Conservation (phyloP, 2,113 vertebrate species). For the Cromileptes altivelis region DNA sequence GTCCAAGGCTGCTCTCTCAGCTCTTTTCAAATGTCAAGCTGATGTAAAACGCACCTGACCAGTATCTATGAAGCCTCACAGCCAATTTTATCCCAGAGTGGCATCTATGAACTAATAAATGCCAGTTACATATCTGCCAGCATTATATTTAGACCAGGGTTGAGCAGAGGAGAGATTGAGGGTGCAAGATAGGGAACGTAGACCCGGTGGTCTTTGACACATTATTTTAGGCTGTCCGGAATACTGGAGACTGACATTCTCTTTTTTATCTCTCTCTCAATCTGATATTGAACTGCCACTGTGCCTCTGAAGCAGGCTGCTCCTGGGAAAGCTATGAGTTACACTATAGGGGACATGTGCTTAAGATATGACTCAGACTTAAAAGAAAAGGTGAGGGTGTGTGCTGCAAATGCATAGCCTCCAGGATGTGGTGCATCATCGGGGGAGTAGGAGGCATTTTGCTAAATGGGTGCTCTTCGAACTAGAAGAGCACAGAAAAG, state of each 20-base stretch:
- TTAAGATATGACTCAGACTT: constrained; percentile 27
- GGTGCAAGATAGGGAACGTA: constrained; percentile 56
- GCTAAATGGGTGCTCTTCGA: neutral
- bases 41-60: constrained; percentile 81
- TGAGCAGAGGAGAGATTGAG: constrained; percentile 50
- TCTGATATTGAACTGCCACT: constrained; percentile 38
- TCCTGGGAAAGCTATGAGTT: constrained; percentile 27
- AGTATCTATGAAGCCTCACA: constrained; percentile 49
- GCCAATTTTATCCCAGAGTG: constrained; percentile 74
- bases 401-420: neutral
- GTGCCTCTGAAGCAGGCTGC: constrained; percentile 28
- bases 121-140: constrained; percentile 71
- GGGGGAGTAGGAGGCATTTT: neutral
- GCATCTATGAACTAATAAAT: constrained; percentile 82
- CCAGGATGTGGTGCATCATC: neutral
- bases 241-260: constrained; percentile 38
- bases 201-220: constrained; percentile 59
- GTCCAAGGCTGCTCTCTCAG: constrained; percentile 79
- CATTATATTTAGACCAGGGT: constrained; percentile 80
- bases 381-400: neutral
- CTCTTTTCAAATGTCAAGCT: constrained; percentile 85
- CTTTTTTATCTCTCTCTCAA: constrained; percentile 26
- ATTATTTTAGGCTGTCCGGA: constrained; percentile 73
- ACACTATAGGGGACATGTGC: neutral
- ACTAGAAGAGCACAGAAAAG: neutral